Evolutionary conservation across 2,113 vertebrate species (phyloP).

Genomic region (Anser cygnoides): DNA sequence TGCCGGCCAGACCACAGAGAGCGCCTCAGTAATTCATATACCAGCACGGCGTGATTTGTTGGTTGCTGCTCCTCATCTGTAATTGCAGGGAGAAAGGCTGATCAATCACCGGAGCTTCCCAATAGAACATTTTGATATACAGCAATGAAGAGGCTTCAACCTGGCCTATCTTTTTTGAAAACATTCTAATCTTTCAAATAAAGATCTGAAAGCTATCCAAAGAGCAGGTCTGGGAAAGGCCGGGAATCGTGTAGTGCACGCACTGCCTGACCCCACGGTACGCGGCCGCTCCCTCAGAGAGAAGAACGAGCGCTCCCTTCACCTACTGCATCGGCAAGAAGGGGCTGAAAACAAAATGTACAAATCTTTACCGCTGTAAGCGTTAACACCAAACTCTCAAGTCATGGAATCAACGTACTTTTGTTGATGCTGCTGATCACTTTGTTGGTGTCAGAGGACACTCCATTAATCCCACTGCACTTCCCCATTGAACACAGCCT

Average conservation of each 20-base stretch:
- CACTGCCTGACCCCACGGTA: background rate
- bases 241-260: accelerated
- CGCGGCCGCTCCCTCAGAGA: background rate
- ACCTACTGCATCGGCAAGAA: background rate
- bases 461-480: background rate
- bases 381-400: background rate
- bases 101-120: conserved; percentile 1
- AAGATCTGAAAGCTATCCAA: background rate
- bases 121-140: background rate
- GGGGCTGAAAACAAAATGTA: background rate
- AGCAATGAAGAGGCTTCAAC: background rate
- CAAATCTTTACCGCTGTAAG: background rate
- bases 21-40: background rate
- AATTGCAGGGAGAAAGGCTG: conserved; percentile 7
- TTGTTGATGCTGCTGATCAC: background rate
- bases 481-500: background rate
- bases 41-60: background rate
- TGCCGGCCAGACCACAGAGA: conserved; percentile 53
- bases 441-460: background rate
- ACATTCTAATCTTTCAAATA: background rate
- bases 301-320: background rate
- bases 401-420: background rate
- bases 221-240: background rate
- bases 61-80: conserved; percentile 35
- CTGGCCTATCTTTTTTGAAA: background rate